Evolutionary conservation across 2,797 vertebrate genomes (phyloP).

Genomic region (Rousettus madagascariensis): DNA sequence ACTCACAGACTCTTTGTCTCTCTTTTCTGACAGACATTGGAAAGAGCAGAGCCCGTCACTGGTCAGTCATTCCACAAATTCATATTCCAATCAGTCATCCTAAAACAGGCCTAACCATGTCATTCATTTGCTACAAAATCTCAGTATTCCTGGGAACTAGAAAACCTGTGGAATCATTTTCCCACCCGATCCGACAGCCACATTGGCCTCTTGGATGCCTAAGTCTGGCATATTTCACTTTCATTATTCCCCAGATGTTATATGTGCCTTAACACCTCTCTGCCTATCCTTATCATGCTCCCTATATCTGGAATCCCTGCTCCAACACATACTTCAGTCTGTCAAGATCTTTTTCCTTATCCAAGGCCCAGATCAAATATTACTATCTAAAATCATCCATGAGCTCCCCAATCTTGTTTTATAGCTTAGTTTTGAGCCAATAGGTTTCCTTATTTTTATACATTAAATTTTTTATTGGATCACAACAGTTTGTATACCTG

Average conservation of each 20-base stretch:
- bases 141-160: not conserved
- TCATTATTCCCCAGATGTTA: not conserved
- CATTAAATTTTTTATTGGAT: not conserved
- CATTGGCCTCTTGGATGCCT: not conserved
- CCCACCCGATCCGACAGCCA: not conserved
- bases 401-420: not conserved
- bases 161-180: not conserved
- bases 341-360: not conserved
- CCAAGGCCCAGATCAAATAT: not conserved
- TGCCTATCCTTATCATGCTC: not conserved
- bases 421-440: not conserved
- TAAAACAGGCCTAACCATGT: not conserved
- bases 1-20: not conserved
- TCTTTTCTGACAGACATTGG: not conserved
- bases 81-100: not conserved
- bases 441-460: not conserved
- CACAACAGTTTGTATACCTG: not conserved
- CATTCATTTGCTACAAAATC: not conserved
- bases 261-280: not conserved
- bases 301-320: not conserved
- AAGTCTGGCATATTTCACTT: not conserved
- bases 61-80: not conserved
- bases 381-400: not conserved
- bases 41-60: not conserved
- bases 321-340: not conserved